These are phyloP conservation scores for Anodontia alba DNA, from an alignment of 2,888 invertebrate genomes.

Conservation along the genomic window DNA sequence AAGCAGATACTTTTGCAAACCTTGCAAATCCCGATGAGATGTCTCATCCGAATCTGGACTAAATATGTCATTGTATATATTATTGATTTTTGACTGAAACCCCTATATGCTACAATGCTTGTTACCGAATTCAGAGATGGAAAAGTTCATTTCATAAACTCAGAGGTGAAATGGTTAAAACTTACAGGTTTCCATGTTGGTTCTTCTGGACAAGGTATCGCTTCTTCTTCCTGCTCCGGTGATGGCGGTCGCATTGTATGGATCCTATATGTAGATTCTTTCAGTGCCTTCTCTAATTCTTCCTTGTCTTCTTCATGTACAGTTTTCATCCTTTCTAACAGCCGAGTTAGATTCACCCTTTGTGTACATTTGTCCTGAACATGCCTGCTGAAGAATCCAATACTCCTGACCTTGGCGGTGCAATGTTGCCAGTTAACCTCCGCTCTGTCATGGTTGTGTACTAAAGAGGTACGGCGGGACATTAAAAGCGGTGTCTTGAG, in stretches of 20 bases:
- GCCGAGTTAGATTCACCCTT: constrained; percentile 25
- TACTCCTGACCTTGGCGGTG: constrained; percentile 15
- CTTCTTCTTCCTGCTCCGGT: not conserved
- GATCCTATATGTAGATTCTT: constrained; percentile 23
- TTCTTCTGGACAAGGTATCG: constrained; percentile 24
- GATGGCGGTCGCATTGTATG: constrained; percentile 32
- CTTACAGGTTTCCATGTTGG: constrained; percentile 28
- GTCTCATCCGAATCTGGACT: too few species aligned
- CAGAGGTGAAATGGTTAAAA: too few species aligned
- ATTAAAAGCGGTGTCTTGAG: not conserved
- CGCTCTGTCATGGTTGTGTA: not conserved
- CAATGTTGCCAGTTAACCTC: constrained; percentile 22
- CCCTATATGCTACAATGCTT: too few species aligned
- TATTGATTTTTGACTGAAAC: too few species aligned
- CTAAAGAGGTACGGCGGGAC: not conserved
- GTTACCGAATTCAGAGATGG: too few species aligned
- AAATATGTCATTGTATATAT: too few species aligned
- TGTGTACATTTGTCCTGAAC: constrained; percentile 27
- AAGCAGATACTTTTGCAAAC: too few species aligned
- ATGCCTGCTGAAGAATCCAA: constrained; percentile 39
- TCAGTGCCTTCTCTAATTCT: constrained; percentile 20
- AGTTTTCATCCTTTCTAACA: constrained; percentile 31
- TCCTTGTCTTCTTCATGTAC: constrained; percentile 17
- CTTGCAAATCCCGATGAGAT: too few species aligned
- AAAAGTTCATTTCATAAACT: too few species aligned